Percentiles rank a stretch among this genome's conserved stretches.
Conservation (phyloP, 1,140 invertebrate genomes). For the Ctenoplectra terminalis region DNA sequence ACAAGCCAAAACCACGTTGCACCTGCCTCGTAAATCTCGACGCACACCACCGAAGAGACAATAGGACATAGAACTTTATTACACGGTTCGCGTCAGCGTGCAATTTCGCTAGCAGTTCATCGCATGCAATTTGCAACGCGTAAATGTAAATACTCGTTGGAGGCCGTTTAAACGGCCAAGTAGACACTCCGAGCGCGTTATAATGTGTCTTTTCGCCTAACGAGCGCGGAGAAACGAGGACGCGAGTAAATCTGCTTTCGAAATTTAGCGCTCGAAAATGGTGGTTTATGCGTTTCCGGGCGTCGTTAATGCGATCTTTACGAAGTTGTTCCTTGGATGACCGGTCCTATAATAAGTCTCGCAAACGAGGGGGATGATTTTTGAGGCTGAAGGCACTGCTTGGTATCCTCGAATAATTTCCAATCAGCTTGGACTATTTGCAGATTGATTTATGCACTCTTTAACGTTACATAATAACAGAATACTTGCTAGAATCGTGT, state of each 20-base stretch:
- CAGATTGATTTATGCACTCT: not conserved
- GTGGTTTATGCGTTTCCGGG: conserved; percentile 18
- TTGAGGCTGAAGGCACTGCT: not conserved
- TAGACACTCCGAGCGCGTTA: not conserved
- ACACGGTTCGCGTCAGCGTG: not conserved
- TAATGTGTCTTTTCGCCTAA: conserved; percentile 1
- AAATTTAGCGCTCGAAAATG: not conserved
- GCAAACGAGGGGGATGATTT: not conserved
- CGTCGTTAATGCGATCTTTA: conserved; percentile 12
- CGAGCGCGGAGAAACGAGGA: not conserved
- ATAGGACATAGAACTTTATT: conserved; percentile 9
- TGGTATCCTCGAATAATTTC: conserved; percentile 34
- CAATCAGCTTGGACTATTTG: conserved; percentile 17
- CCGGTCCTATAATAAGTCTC: not conserved
- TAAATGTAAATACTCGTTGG: not conserved
- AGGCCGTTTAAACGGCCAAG: not conserved
- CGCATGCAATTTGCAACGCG: not conserved
- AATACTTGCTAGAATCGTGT: not conserved
- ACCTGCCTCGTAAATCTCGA: not conserved
- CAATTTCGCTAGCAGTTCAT: not conserved
- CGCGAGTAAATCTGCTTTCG: conserved; percentile 13
- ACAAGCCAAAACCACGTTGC: not conserved
- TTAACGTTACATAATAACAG: not conserved
- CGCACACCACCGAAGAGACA: not conserved
- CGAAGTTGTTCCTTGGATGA: not conserved